Percentiles rank a stretch among this genome's conserved stretches.
These are phyloP conservation scores for Sciurus niger DNA, from an alignment of 2,113 vertebrate genomes.

Conservation along the genomic window DNA sequence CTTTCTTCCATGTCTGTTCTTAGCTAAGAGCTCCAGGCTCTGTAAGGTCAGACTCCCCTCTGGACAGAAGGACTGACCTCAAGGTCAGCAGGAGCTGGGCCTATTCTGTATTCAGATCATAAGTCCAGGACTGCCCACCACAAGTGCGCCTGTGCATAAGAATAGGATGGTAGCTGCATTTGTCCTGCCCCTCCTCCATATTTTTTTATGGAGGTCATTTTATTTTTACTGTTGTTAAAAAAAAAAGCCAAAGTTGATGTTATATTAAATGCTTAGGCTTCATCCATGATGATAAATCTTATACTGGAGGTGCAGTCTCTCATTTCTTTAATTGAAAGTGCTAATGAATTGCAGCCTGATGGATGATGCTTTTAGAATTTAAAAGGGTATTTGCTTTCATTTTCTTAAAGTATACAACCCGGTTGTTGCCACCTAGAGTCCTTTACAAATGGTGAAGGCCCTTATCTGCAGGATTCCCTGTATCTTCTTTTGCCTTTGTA, in stretches of 20 bases:
- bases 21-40: slow-evolving; percentile 52
- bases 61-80: not conserved
- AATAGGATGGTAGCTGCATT: not conserved
- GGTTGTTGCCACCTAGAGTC: not conserved
- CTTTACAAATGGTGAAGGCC: slow-evolving; percentile 47
- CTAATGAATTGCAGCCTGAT: slow-evolving; percentile 46
- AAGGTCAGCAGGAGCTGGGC: not conserved
- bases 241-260: slow-evolving; percentile 22
- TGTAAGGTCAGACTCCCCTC: not conserved
- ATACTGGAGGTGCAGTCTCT: not conserved
- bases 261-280: slow-evolving; percentile 37
- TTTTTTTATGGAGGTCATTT: slow-evolving; percentile 33
- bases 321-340: slow-evolving; percentile 56
- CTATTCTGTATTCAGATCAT: slow-evolving; percentile 28
- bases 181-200: not conserved
- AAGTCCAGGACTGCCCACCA: not conserved
- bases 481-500: not conserved
- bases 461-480: slow-evolving; percentile 38
- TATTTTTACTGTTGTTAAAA: slow-evolving; percentile 36
- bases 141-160: not conserved
- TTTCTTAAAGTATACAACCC: slow-evolving; percentile 46
- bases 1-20: slow-evolving; percentile 44
- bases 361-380: slow-evolving; percentile 26
- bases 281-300: slow-evolving; percentile 33
- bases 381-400: not conserved